phyloP scores from a whole-genome alignment of 2,888 invertebrate genomes.

The Autographa gamma region DNA sequence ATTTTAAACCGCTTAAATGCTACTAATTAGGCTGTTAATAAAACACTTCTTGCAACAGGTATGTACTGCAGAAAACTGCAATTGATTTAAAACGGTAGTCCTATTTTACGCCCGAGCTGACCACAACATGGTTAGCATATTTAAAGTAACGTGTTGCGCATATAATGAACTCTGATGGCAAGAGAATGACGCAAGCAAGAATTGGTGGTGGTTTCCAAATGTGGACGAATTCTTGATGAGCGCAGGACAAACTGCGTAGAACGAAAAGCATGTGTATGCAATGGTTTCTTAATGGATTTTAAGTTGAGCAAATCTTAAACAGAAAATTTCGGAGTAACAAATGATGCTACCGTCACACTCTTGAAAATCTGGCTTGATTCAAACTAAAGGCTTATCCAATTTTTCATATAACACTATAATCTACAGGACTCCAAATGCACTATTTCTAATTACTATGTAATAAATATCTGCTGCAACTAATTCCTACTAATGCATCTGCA shows the following conservation, averaged over 20 bases:
- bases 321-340: neutral
- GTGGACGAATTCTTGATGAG: constrained; percentile 3
- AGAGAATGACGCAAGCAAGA: constrained; percentile 18
- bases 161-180: neutral
- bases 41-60: constrained; percentile 14
- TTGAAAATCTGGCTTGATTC: too few species aligned
- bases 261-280: neutral
- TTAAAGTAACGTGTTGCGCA: constrained; percentile 11
- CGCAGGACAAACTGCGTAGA: neutral
- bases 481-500: constrained; percentile 4
- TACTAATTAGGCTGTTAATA: constrained; percentile 29
- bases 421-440: neutral
- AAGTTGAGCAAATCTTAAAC: neutral
- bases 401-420: neutral
- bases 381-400: neutral
- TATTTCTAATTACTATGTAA: constrained; percentile 7
- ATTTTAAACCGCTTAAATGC: constrained; percentile 24
- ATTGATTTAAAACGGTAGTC: constrained; percentile 9
- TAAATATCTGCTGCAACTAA: neutral
- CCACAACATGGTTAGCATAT: constrained; percentile 31
- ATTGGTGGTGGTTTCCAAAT: constrained; percentile 14
- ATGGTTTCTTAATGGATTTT: neutral
- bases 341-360: neutral
- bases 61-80: neutral
- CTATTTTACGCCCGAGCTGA: constrained; percentile 2